phyloP scores from a whole-genome alignment of 1,140 invertebrate species.

The Drosophila navojoa region DNA sequence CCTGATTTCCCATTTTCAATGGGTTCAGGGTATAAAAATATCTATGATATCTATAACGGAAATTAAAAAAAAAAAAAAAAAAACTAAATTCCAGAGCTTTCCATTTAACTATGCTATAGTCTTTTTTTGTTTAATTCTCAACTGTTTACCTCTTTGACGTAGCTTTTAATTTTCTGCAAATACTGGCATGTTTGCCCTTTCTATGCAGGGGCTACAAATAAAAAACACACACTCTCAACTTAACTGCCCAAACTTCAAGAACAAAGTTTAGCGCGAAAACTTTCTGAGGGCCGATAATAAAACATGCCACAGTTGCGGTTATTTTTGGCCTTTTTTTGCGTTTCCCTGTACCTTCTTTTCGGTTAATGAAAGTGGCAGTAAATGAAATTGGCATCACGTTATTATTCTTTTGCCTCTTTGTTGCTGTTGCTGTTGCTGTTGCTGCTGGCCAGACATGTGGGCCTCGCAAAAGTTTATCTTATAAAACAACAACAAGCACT shows the following conservation, averaged over 20 bases:
- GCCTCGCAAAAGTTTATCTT: constrained; percentile 71
- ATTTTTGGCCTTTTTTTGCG: constrained; percentile 21
- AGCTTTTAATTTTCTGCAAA: neutral
- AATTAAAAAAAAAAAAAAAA: too few relatives aligned
- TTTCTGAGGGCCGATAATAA: constrained; percentile 58
- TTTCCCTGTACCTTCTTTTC: constrained; percentile 22
- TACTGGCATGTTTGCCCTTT: constrained; percentile 1
- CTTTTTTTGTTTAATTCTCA: too few relatives aligned
- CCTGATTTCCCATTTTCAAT: too few relatives aligned
- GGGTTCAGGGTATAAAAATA: too few relatives aligned
- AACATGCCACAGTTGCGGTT: constrained; percentile 56
- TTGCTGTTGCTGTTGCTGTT: constrained; percentile 13
- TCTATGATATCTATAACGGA: too few relatives aligned
- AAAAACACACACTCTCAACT: constrained; percentile 25
- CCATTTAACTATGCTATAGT: too few relatives aligned
- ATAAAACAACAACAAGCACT: constrained; percentile 82
- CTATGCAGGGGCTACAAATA: too few relatives aligned
- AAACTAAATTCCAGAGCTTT: too few relatives aligned
- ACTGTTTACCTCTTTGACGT: too few relatives aligned
- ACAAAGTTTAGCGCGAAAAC: constrained; percentile 40
- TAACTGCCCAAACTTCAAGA: constrained; percentile 6
- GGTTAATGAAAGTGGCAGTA: constrained; percentile 78
- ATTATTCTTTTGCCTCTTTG: constrained; percentile 43
- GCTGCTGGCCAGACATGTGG: constrained; percentile 51
- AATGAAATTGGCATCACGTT: constrained; percentile 76